Conservation (phyloP, 2,888 invertebrate genomes). For the Lymantria monacha region DNA sequence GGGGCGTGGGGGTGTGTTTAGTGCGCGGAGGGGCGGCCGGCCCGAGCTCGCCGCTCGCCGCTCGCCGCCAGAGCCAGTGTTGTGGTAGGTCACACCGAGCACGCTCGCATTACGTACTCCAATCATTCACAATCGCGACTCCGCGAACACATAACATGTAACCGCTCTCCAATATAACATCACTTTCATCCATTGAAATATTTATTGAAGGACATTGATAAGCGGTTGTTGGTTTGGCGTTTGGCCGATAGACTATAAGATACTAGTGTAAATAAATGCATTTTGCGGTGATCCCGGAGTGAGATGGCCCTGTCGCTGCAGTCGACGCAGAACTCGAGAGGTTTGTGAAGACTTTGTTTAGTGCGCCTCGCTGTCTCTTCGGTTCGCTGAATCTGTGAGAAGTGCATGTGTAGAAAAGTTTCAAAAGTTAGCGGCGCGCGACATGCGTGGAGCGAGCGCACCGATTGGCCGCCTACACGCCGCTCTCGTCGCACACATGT, state of each 20-base stretch:
- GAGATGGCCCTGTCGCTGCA: conserved; percentile 83
- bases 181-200: conserved; percentile 18
- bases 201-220: conserved; percentile 20
- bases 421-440: conserved; percentile 70
- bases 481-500: conserved; percentile 69
- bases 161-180: conserved; percentile 27
- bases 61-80: conserved; percentile 69
- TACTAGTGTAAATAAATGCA: conserved; percentile 68
- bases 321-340: conserved; percentile 80
- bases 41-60: conserved; percentile 42
- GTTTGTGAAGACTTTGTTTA: conserved; percentile 58
- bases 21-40: conserved; percentile 69
- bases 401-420: conserved; percentile 68
- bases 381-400: conserved; percentile 45
- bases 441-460: conserved; percentile 69
- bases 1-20: conserved; percentile 77
- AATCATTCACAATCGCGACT: conserved; percentile 64
- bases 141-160: conserved; percentile 65
- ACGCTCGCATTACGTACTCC: conserved; percentile 57
- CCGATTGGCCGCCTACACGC: conserved; percentile 65
- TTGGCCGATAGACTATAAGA: conserved; percentile 33
- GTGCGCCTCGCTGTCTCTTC: conserved; percentile 30
- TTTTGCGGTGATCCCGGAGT: conserved; percentile 75
- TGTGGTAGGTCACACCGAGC: conserved; percentile 84
- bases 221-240: conserved; percentile 20